These are phyloP conservation scores for Sthenelais limicola DNA, from an alignment of 2,888 invertebrate species.

Conservation along the genomic window DNA sequence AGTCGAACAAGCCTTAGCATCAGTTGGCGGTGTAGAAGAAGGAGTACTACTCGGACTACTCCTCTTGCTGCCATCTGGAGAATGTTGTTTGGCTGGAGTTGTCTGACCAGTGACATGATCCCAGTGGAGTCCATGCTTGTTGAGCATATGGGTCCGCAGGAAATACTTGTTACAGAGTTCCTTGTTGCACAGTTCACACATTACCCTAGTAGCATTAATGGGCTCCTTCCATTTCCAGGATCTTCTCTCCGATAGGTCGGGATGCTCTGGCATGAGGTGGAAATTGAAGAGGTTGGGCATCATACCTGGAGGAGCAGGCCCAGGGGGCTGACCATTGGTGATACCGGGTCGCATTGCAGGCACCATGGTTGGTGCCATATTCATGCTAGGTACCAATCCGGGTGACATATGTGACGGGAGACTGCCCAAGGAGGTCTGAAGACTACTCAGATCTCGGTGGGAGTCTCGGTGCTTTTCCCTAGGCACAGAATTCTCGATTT, in stretches of 20 bases:
- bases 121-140: conserved; percentile 70
- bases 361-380: not conserved
- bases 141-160: conserved; percentile 71
- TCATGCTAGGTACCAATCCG: conserved; percentile 14
- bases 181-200: conserved; percentile 71
- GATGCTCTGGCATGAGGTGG: conserved; percentile 40
- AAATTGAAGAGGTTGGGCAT: conserved; percentile 40
- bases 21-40: conserved; percentile 33
- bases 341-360: conserved; percentile 30
- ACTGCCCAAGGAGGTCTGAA: conserved; percentile 6
- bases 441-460: not conserved
- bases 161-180: conserved; percentile 73
- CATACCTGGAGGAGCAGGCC: conserved; percentile 3
- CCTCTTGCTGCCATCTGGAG: conserved; percentile 60
- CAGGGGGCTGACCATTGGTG: conserved; percentile 18
- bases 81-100: conserved; percentile 56
- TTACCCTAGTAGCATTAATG: conserved; percentile 65
- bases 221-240: conserved; percentile 69
- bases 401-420: conserved; percentile 32
- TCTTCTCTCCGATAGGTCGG: conserved; percentile 51
- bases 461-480: conserved; percentile 16
- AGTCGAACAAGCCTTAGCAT: conserved; percentile 10
- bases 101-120: conserved; percentile 63
- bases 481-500: conserved; percentile 36
- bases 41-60: conserved; percentile 37